phyloP scores from a whole-genome alignment of 2,888 invertebrate species.

The Drosophila borealis region DNA sequence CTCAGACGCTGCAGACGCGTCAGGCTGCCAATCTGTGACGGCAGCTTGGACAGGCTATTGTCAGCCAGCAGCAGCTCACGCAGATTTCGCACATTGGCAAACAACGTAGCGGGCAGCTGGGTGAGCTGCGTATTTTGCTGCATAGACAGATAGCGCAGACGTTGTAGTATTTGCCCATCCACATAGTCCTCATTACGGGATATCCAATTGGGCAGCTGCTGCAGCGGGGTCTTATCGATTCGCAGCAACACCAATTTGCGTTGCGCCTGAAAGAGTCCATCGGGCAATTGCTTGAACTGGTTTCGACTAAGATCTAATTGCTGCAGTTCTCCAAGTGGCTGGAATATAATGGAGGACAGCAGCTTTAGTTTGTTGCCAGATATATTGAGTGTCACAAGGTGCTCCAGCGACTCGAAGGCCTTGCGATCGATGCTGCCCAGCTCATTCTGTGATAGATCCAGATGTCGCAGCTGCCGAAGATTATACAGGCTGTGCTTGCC shows the following conservation, averaged over 20 bases:
- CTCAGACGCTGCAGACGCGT: conserved; percentile 87
- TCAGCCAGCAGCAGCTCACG: conserved; percentile 89
- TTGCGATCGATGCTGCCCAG: conserved; percentile 88
- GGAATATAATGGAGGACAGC: conserved; percentile 85
- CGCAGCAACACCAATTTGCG: conserved; percentile 87
- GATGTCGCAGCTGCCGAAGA: conserved; percentile 88
- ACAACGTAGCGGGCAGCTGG: conserved; percentile 88
- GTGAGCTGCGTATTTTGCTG: conserved; percentile 87
- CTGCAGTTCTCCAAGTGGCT: conserved; percentile 85
- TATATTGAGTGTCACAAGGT: conserved; percentile 87
- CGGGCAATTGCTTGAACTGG: conserved; percentile 86
- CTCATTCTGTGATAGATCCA: conserved; percentile 88
- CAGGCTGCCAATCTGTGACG: conserved; percentile 81
- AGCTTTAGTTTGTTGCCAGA: conserved; percentile 86
- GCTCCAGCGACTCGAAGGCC: conserved; percentile 89
- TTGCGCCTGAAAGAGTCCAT: conserved; percentile 88
- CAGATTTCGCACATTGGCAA: conserved; percentile 87
- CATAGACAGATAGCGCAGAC: conserved; percentile 88
- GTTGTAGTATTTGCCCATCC: conserved; percentile 85
- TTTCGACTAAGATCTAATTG: conserved; percentile 87
- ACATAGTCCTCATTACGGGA: conserved; percentile 85
- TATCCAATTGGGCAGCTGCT: conserved; percentile 86
- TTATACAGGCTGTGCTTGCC: conserved; percentile 89
- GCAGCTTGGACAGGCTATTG: conserved; percentile 88
- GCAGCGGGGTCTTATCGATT: conserved; percentile 89